phyloP scores from a whole-genome alignment of 2,888 invertebrate genomes.

The Eutolmus rufibarbis region DNA sequence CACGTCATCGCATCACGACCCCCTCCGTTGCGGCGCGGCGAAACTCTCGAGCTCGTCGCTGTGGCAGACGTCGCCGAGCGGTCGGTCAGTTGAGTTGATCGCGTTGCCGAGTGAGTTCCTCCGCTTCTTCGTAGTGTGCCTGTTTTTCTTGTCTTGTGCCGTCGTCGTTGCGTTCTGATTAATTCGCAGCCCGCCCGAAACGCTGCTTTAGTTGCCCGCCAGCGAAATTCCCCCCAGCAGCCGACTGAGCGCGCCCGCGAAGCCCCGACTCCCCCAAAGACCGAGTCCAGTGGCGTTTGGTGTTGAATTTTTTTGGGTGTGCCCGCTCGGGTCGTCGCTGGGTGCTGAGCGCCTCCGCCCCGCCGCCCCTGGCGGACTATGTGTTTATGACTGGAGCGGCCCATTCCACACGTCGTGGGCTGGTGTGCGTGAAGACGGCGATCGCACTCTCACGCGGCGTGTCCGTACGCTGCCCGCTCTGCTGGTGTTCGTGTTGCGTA shows the following conservation, averaged over 20 bases:
- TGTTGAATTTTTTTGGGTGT: constrained; percentile 8
- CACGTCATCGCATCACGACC: not conserved
- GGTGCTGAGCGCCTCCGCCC: not conserved
- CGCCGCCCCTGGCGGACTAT: not conserved
- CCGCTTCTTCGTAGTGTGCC: constrained; percentile 18
- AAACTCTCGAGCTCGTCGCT: not conserved
- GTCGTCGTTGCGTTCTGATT: not conserved
- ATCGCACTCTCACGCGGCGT: not conserved
- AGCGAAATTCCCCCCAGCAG: not conserved
- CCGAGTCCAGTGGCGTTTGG: not conserved
- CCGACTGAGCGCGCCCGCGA: not conserved
- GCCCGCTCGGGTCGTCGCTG: not conserved
- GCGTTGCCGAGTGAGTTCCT: constrained; percentile 34
- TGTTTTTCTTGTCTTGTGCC: constrained; percentile 25
- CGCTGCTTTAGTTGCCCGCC: not conserved
- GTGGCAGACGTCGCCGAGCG: not conserved
- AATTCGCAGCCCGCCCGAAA: not conserved
- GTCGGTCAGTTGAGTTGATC: constrained; percentile 20
- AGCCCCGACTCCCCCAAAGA: not conserved
- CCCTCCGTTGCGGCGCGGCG: no score
- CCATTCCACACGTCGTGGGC: not conserved
- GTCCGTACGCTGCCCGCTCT: not conserved
- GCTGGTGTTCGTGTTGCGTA: not conserved
- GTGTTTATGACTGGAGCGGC: not conserved
- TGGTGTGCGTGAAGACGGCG: not conserved